Base-by-base conservation (phyloP, 2,113 vertebrate species). In the Chaetodon trifascialis region DNA sequence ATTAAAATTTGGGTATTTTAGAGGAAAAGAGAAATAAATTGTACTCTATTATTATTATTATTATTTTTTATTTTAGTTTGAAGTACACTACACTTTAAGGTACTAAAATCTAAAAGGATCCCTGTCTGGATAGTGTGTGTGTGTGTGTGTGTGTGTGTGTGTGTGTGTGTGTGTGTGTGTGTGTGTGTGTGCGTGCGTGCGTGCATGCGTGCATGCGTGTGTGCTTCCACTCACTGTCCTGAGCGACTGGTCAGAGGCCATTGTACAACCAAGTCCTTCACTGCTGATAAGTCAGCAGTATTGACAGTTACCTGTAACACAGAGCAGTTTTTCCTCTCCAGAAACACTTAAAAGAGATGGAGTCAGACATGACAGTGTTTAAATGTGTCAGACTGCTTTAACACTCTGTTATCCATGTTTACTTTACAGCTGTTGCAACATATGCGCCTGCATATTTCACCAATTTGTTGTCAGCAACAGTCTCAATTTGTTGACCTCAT, bases 201-300 rank as follows among this genome's bases (percentile, higher is more conserved):
- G 3, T 34, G n/a, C n/a, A n/a, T n/a, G 7, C 38, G 38, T 40
- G 38, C 7, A 7, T 40, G 38, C 7, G 5, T 44, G 51, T 42
- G 16, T 14, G 5, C 46, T 44, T 75, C 40, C 56, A 75, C 54
- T 36, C 17, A 70, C 56, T 23, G 16, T 40, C 15, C 16, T 11
- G 34, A 30, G 54, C n/a, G 15, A 17, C 46, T 36, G n/a, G 38
- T 83, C 49, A 62, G 51, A 77, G 16, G 63, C 58, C 46, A 73
- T 34, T 63, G 55, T 47, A 47, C 76, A 30, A 30, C 66, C 17
- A 60, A 70, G 67, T 56, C 25, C 36, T 44, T 68, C 25, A n/a
- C 21, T 44, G 21, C 63, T 82, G 63, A 51, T 44, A 42, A 51
- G n/a, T 67, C 52, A 77, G 16, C 30, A 68, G 63, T 73, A 51